Conservation (phyloP, 2,113 vertebrate species). For the human region DNA sequence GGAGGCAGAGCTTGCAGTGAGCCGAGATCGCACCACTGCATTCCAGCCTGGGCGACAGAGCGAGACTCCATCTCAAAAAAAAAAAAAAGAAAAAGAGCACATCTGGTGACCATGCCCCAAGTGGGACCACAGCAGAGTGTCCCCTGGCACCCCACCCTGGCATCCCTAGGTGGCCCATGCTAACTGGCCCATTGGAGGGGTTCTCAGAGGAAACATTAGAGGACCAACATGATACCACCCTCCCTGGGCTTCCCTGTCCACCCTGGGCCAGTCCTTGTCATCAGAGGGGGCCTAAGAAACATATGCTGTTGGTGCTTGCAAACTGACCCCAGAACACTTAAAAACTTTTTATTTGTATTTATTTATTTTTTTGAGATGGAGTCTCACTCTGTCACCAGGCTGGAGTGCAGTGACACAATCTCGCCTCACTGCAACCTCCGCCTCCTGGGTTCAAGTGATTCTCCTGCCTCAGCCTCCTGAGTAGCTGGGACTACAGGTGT, state of each 20-base stretch:
- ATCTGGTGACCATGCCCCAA: not conserved
- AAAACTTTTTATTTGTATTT: not conserved
- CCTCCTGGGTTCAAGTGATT: too few species aligned
- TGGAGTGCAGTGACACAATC: too few species aligned
- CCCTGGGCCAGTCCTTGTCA: not conserved
- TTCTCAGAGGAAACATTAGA: not conserved
- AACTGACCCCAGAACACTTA: not conserved
- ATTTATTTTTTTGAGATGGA: too few species aligned
- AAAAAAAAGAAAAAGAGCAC: too few species aligned
- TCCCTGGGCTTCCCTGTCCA: not conserved
- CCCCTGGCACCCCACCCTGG: not conserved
- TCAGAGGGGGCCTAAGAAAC: not conserved
- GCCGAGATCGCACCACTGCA: too few species aligned
- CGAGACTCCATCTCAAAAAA: too few species aligned
- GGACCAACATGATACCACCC: not conserved
- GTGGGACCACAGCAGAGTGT: not conserved
- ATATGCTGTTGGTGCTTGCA: not conserved
- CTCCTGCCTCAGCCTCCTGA: too few species aligned
- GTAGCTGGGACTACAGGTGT: too few species aligned
- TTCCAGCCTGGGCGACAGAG: too few species aligned
- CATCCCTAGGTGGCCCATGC: not conserved
- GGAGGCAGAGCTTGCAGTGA: too few species aligned
- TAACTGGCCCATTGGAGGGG: not conserved
- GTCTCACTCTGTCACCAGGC: too few species aligned
- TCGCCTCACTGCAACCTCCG: too few species aligned